Evolutionary conservation across 2,113 vertebrate species (phyloP), one percentile per base, ranked within the genome.

Genomic region (Pterocles orientalis): DNA sequence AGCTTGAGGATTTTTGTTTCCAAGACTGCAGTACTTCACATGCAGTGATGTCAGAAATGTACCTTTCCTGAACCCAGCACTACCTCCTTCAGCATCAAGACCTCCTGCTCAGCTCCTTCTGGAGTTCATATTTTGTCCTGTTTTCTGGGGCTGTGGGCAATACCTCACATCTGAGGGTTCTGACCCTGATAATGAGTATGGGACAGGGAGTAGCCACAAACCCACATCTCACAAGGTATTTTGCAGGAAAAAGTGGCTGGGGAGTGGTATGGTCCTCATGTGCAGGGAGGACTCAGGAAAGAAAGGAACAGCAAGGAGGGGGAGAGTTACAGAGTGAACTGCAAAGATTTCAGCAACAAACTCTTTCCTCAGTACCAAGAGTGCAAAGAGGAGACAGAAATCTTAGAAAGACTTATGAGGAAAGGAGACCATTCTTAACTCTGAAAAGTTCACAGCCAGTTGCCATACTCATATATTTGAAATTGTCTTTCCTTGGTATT

Each of bases 71-170:
- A 62, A 33, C 4, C 41, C 11, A 33, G 5, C 45, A n/a, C 6
- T 24, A 29, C 9, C 18, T 77, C 53, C 45, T 89, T 33, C 53
- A 72, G 34, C 48, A 82, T 25, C 58, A 69, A 72, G 62, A 68
- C 14, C 10, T 56, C 12, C 60, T 48, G 43, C 17, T 69, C 14
- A 73, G 36, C n/a, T 50, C 29, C 33, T 43, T 48, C 54, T 64
- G 66, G 48, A 73, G 36, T 20, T 82, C 2, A 0, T 69, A 20
- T 53, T 62, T 64, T 64, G 26, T 69, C 48, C 33, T 1, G 0
- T 14, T 73, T 58, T 31, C 48, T 56, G 54, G 36, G 29, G 60
- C 58, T 66, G 16, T 16, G 47, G 48, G 48, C 21, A 58, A 7
- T 10, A 26, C 12, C 12, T 53, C 18, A 11, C 39, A 51, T 12